These are phyloP conservation scores for Brenthis daphne DNA, from an alignment of 2,888 invertebrate species.

Conservation along the genomic window DNA sequence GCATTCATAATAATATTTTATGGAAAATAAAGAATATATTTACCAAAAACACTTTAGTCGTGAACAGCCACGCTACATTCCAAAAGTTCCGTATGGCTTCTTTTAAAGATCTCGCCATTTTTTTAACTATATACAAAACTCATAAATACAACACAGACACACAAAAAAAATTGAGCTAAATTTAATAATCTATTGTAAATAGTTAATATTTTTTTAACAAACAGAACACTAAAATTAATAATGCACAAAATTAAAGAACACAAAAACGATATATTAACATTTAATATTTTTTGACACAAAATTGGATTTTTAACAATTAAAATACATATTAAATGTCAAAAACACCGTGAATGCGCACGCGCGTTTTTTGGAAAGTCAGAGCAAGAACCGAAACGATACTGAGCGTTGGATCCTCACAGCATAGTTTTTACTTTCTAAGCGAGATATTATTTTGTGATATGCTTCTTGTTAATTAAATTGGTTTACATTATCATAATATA, in stretches of 20 bases:
- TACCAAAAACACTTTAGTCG: constrained; percentile 74
- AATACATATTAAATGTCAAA: constrained; percentile 6
- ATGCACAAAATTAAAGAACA: too few species aligned
- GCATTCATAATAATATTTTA: too few species aligned
- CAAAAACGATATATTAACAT: too few species aligned
- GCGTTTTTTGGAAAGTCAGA: constrained; percentile 76
- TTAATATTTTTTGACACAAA: too few species aligned
- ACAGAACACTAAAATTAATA: too few species aligned
- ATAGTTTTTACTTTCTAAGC: constrained; percentile 55
- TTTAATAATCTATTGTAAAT: background rate
- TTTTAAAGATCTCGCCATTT: constrained; percentile 58
- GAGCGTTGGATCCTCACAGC: constrained; percentile 52
- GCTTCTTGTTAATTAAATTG: constrained; percentile 37
- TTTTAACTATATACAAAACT: constrained; percentile 6
- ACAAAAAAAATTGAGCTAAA: background rate
- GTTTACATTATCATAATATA: constrained; percentile 32
- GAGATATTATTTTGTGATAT: constrained; percentile 47
- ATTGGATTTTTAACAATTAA: background rate
- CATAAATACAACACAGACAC: background rate
- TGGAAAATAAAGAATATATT: constrained; percentile 36
- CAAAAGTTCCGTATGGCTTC: constrained; percentile 62
- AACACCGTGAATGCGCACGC: constrained; percentile 44
- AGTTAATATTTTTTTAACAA: too few species aligned
- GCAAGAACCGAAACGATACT: constrained; percentile 66
- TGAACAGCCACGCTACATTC: constrained; percentile 72